Base-by-base conservation (phyloP, 2,113 vertebrate species). In the Anhinga anhinga region DNA sequence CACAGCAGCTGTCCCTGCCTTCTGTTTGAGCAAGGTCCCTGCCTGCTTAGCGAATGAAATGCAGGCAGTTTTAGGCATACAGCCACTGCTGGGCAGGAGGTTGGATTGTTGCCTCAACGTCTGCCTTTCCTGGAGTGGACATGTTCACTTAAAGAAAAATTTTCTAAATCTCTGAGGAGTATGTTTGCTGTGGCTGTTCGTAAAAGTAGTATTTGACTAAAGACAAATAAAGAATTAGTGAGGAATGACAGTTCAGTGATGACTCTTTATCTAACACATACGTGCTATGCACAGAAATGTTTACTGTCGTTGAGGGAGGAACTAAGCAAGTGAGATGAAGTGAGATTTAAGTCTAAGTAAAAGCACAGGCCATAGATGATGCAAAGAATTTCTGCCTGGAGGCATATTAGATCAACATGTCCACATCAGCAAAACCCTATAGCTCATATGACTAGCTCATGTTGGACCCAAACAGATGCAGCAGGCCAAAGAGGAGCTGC, bases 11-110 rank as follows among this genome's bases (percentile, higher is more conserved):
- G 11, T 34, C 25, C 10, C 36, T 49, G 42, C 4, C 17, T 77
- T 58, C 82, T 59, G 16, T 29, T 49, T 53, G 25, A 82, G 15
- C 26, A 88, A 88, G 69, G 19, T 45, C 25, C 20, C 29, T 77
- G 27, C 29, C 19, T 32, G 14, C 16, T 66, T 61, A 32, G 56
- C 0, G 0, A 27, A 63, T 0, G 6, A 47, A 16, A 36, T 16
- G 9, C 12, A 47, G n/a, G 52, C 10, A 14, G 4, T 44, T 76
- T 80, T 72, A 32, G 26, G 67, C 56, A 27, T 11, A 34, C 1
- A 6, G 7, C 11, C 8, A 2, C 8, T 34, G 17, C 0, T 82
- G 18, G 21, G 52, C 87, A 70, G 34, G 34, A 44, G 8, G 10
- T 10, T 50, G 34, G 6, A 42, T 8, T 49, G 36, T 34, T 79